Base-by-base conservation (phyloP, 2,888 invertebrate species). In the Eupithecia insigniata region DNA sequence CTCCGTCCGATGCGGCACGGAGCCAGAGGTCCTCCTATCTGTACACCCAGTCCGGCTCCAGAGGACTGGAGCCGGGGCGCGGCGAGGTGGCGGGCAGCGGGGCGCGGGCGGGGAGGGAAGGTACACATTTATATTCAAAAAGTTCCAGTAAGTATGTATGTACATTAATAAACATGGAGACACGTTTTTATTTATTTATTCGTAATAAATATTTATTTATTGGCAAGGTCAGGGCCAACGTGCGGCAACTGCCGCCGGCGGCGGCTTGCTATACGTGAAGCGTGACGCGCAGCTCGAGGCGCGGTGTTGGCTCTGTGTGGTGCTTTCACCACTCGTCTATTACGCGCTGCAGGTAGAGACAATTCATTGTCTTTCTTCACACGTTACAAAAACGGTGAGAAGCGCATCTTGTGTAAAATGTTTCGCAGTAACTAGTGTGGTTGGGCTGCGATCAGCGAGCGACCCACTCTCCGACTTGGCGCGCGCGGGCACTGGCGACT, bases 91-190 rank as follows among this genome's bases (percentile, higher is more conserved):
- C n/a, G n/a, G n/a, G n/a, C n/a, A 8, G 34, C 34, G 34, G 34
- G 34, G 34, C 7, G 34, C 34, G 43, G 36, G 5, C 16, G 5
- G 43, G 18, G 6, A 6, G 18, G 4, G 43, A n/a, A n/a, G 39
- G 16, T 0, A 39, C 18, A 16, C 39, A 39, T 16, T 39, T 39
- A 39, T 18, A 43, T 18, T 43, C 18, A 65, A 74, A 75, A 70
- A 22, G 28, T 67, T 69, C 69, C 70, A 60, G 32, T 62, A 69
- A n/a, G 43, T 18, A 43, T 4, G 14, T 36, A 3, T 18, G 69
- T 65, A 68, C 67, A 72, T 73, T 43, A 70, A 74, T 74, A 76
- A 70, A 72, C 72, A 75, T 75, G 71, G 22, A 8, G 36, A 67
- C 36, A 22, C n/a, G n/a, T 73, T 68, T 12, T 14, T 7, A 73